These are phyloP conservation scores for Schizopygopsis malacanthus DNA, from an alignment of 2,797 vertebrate genomes.

Conservation along the genomic window DNA sequence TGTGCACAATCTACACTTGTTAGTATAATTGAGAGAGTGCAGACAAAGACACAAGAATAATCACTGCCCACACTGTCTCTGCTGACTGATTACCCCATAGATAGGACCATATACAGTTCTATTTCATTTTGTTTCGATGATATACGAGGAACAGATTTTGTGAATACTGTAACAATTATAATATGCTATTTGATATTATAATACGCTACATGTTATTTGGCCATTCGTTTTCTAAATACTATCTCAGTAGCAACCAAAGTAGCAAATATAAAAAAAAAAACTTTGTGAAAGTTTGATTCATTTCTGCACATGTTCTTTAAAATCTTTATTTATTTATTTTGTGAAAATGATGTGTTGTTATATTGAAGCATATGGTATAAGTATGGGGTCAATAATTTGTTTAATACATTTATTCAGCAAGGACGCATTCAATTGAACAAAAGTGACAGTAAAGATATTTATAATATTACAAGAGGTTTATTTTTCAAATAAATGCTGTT, in stretches of 20 bases:
- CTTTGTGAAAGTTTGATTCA: background rate
- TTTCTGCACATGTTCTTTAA: background rate
- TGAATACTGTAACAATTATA: background rate
- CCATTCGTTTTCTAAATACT: background rate
- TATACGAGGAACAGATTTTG: background rate
- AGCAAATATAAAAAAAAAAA: background rate
- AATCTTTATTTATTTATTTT: background rate
- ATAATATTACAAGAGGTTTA: background rate
- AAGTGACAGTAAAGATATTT: background rate
- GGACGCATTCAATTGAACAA: background rate
- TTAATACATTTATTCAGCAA: background rate
- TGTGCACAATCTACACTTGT: constrained; percentile 71
- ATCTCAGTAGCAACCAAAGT: background rate
- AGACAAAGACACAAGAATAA: constrained; percentile 70
- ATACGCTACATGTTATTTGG: background rate
- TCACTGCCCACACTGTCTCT: constrained; percentile 34
- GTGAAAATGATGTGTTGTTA: background rate
- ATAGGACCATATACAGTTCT: background rate
- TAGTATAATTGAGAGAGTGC: constrained; percentile 77
- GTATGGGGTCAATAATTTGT: background rate
- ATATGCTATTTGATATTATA: background rate
- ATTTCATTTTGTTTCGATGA: background rate
- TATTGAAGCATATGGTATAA: background rate
- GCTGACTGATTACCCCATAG: constrained; percentile 49
- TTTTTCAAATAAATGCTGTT: background rate